These are phyloP conservation scores for Staurois parvus DNA, from an alignment of 2,797 vertebrate species.

Conservation along the genomic window DNA sequence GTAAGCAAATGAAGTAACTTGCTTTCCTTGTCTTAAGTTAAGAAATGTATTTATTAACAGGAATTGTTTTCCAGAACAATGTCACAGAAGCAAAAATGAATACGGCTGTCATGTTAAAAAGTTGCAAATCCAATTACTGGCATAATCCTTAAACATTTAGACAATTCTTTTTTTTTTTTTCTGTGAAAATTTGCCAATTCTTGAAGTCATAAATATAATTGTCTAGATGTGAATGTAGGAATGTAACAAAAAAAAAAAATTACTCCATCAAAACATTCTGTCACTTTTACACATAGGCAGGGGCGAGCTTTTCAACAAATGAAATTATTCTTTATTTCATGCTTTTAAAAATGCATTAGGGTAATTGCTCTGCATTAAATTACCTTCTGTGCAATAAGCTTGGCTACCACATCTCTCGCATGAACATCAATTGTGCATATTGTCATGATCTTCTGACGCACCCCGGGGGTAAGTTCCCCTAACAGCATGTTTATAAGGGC, in stretches of 20 bases:
- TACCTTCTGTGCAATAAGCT: conserved; percentile 89
- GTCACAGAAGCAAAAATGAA: conserved; percentile 66
- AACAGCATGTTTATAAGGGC: conserved; percentile 92
- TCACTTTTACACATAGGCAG: conserved; percentile 84
- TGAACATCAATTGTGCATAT: conserved; percentile 89
- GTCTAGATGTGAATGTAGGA: conserved; percentile 72
- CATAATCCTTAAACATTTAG: conserved; percentile 79
- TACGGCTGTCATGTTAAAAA: conserved; percentile 72
- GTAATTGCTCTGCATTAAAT: conserved; percentile 94
- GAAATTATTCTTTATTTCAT: conserved; percentile 84
- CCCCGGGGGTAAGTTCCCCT: conserved; percentile 82
- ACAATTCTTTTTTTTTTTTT: conserved; percentile 76
- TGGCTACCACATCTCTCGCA: conserved; percentile 84
- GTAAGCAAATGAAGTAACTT: not conserved
- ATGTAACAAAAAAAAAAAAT: conserved; percentile 83
- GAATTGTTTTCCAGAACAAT: conserved; percentile 65
- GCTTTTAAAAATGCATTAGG: conserved; percentile 97
- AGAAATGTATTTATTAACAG: conserved; percentile 70
- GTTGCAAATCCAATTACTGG: conserved; percentile 68
- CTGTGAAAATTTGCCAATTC: conserved; percentile 72
- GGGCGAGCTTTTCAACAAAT: conserved; percentile 86
- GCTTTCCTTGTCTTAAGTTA: conserved; percentile 36
- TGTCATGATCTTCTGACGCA: conserved; percentile 92
- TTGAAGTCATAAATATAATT: conserved; percentile 81
- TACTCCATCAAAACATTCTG: conserved; percentile 94